Conservation (phyloP, 2,797 vertebrate genomes). For the Pelochelys cantorii region DNA sequence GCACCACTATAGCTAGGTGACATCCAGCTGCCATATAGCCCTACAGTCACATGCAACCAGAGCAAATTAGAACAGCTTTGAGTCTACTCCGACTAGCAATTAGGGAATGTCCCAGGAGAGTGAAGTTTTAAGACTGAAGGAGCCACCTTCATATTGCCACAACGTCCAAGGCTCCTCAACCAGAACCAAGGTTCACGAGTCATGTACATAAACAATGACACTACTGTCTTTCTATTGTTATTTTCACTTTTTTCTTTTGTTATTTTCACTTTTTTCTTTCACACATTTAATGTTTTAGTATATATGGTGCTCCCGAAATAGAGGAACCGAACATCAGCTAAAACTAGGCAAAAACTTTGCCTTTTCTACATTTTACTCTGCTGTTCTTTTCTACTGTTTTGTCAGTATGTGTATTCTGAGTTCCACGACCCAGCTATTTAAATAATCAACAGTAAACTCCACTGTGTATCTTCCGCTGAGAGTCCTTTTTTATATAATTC, state of each 20-base stretch:
- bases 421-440: constrained; percentile 20
- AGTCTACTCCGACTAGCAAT: neutral
- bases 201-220: neutral
- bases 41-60: neutral
- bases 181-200: neutral
- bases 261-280: constrained; percentile 24
- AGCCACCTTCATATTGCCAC: fast-evolving
- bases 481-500: neutral
- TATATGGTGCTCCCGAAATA: neutral
- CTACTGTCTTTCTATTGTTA: neutral
- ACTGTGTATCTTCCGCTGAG: neutral
- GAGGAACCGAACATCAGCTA: neutral
- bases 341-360: neutral
- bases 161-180: neutral
- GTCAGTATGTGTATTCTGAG: constrained; percentile 14
- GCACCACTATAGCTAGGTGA: neutral
- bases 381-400: neutral
- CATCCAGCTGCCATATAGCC: neutral
- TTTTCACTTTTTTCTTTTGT: constrained; percentile 33
- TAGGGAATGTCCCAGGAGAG: neutral
- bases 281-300: fast-evolving
- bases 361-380: neutral
- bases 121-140: neutral
- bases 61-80: neutral
- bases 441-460: constrained; percentile 25